phyloP scores from a whole-genome alignment of 2,888 invertebrate species.

The Drosophila koepferae region DNA sequence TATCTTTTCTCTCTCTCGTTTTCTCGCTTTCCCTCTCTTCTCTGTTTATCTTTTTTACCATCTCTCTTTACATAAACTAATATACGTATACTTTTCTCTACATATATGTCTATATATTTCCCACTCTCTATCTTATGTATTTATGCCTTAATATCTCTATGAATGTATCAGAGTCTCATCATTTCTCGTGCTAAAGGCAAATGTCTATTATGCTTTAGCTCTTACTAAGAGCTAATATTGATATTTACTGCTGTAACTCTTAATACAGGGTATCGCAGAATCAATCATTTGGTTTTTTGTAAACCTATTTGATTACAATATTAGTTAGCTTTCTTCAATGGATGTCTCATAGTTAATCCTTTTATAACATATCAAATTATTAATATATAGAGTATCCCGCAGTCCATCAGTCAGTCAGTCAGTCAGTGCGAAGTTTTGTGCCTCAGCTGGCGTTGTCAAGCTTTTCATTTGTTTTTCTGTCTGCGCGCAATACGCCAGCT shows the following conservation, averaged over 20 bases:
- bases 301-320: neutral
- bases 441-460: slow-evolving; percentile 55
- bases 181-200: too few relatives aligned
- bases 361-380: neutral
- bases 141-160: neutral
- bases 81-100: neutral
- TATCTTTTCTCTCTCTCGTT: too few relatives aligned
- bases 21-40: too few relatives aligned
- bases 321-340: neutral
- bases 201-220: too few relatives aligned
- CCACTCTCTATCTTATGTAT: neutral
- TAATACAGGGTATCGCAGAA: neutral
- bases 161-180: too few relatives aligned
- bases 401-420: slow-evolving; percentile 23
- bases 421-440: slow-evolving; percentile 9
- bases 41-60: neutral
- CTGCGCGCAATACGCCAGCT: slow-evolving; percentile 56
- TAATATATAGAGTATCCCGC: slow-evolving; percentile 1
- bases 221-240: too few relatives aligned
- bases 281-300: neutral
- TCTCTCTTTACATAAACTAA: neutral
- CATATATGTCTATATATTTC: neutral
- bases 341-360: neutral
- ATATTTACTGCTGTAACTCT: too few relatives aligned
- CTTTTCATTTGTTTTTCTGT: slow-evolving; percentile 63